A percentile compares a stretch with the other conserved stretches of the same genome.
Evolutionary conservation across 1,140 invertebrate species (phyloP).

Genomic region (Dreissena rostriformis): DNA sequence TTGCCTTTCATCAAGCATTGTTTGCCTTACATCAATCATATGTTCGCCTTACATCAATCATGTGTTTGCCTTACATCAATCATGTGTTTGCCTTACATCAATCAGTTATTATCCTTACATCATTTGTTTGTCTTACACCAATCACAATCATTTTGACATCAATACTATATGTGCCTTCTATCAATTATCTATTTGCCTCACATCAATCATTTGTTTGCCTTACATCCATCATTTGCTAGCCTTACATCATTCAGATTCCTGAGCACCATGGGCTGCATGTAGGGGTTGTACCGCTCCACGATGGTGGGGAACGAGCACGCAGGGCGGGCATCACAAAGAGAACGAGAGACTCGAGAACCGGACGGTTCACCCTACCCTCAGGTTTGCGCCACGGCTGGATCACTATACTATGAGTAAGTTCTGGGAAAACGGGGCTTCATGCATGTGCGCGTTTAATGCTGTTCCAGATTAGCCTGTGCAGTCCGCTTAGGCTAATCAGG

Average conservation of each 20-base stretch:
- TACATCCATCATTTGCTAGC: not conserved
- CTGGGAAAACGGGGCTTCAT: too few relatives aligned
- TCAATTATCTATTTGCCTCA: not conserved
- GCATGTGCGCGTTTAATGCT: too few relatives aligned
- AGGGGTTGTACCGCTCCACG: constrained; percentile 64
- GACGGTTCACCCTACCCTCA: constrained; percentile 88
- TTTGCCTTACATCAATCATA: constrained; percentile 74
- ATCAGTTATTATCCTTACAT: too few relatives aligned
- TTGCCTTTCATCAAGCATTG: not conserved
- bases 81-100: too few relatives aligned
- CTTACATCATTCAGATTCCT: constrained; percentile 79
- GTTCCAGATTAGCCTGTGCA: too few relatives aligned
- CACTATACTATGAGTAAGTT: constrained; percentile 69
- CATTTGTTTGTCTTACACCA: not conserved
- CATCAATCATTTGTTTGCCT: not conserved
- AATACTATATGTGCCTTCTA: too few relatives aligned
- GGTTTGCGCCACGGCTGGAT: constrained; percentile 88
- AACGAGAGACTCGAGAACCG: constrained; percentile 86
- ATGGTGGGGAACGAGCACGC: constrained; percentile 79
- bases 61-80: too few relatives aligned
- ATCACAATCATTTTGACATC: too few relatives aligned
- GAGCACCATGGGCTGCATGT: constrained; percentile 78
- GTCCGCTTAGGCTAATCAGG: too few relatives aligned
- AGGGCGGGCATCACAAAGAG: constrained; percentile 85
- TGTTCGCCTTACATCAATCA: constrained; percentile 51